phyloP scores from a whole-genome alignment of 2,797 vertebrate genomes.

The Scolopax bukidnonensis region DNA sequence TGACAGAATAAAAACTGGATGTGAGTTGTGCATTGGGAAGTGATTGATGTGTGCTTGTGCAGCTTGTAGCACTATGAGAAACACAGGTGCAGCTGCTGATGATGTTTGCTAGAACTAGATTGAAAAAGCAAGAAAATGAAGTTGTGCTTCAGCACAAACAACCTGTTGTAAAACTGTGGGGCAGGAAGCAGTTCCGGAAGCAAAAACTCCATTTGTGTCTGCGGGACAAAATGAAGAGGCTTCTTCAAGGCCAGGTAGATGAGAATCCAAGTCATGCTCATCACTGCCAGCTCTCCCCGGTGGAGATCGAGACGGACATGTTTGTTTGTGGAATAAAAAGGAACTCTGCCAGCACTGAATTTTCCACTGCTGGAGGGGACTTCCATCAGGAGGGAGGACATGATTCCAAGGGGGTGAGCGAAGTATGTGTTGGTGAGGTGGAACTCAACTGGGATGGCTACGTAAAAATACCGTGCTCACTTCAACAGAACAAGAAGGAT shows the following conservation, averaged over 20 bases:
- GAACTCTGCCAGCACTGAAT: slow-evolving; percentile 56
- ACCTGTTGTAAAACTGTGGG: slow-evolving; percentile 75
- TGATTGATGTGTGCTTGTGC: slow-evolving; percentile 47
- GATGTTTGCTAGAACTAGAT: slow-evolving; percentile 85
- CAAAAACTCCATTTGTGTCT: slow-evolving; percentile 73
- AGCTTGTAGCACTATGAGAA: slow-evolving; percentile 73
- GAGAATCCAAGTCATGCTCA: slow-evolving; percentile 70
- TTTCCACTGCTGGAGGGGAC: slow-evolving; percentile 46
- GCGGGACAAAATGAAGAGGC: slow-evolving; percentile 82
- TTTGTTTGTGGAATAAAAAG: slow-evolving; percentile 74
- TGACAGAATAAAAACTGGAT: slow-evolving; percentile 69
- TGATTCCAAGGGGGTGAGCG: slow-evolving; percentile 23
- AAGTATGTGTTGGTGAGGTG: slow-evolving; percentile 72
- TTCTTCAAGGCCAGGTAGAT: slow-evolving; percentile 79
- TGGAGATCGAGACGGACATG: slow-evolving; percentile 81
- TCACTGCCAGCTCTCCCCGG: slow-evolving; percentile 75
- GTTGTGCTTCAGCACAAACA: slow-evolving; percentile 70
- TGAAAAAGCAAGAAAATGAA: slow-evolving; percentile 80
- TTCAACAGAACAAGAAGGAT: slow-evolving; percentile 52
- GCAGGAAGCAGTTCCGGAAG: slow-evolving; percentile 78
- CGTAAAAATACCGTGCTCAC: slow-evolving; percentile 68
- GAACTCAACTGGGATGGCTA: slow-evolving; percentile 68
- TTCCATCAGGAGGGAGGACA: slow-evolving; percentile 20
- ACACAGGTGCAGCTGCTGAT: slow-evolving; percentile 59
- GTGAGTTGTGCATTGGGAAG: slow-evolving; percentile 56